phyloP scores from a whole-genome alignment of 2,797 vertebrate genomes.

The Parotocinclus haroldoi region DNA sequence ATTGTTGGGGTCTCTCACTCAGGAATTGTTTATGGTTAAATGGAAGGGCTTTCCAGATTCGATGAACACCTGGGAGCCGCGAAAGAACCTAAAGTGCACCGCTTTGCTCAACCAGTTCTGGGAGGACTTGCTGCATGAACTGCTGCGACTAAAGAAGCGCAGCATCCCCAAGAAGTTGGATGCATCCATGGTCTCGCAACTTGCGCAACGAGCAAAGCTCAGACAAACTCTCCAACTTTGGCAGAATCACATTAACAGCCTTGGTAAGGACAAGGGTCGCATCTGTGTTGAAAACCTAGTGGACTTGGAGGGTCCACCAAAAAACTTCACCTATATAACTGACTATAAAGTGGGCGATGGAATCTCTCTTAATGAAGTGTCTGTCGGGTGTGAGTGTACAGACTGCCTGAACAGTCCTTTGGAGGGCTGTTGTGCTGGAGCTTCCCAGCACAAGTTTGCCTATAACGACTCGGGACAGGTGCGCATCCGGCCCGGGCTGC shows the following conservation, averaged over 20 bases:
- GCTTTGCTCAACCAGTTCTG: conserved; percentile 72
- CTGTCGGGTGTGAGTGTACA: conserved; percentile 72
- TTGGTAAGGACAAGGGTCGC: conserved; percentile 66
- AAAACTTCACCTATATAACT: conserved; percentile 75
- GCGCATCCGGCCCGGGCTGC: conserved; percentile 71
- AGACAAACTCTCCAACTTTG: conserved; percentile 65
- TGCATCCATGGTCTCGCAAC: conserved; percentile 55
- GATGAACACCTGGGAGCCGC: conserved; percentile 75
- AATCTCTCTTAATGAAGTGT: conserved; percentile 66
- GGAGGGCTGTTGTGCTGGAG: conserved; percentile 73
- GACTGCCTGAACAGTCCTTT: conserved; percentile 66
- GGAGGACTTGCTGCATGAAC: conserved; percentile 66
- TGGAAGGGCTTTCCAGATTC: conserved; percentile 73
- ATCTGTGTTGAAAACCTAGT: conserved; percentile 77
- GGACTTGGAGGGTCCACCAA: conserved; percentile 71
- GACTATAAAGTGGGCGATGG: conserved; percentile 77
- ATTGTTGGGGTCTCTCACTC: conserved; percentile 1
- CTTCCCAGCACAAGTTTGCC: conserved; percentile 70
- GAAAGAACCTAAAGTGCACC: conserved; percentile 71
- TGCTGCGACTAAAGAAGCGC: conserved; percentile 50
- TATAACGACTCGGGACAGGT: conserved; percentile 77
- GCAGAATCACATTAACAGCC: conserved; percentile 70
- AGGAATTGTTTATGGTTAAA: conserved; percentile 78
- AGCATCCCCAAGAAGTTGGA: conserved; percentile 59
- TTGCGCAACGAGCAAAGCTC: conserved; percentile 73